Conservation (phyloP, 1,140 invertebrate species). For the Cotesia chilonis region DNA sequence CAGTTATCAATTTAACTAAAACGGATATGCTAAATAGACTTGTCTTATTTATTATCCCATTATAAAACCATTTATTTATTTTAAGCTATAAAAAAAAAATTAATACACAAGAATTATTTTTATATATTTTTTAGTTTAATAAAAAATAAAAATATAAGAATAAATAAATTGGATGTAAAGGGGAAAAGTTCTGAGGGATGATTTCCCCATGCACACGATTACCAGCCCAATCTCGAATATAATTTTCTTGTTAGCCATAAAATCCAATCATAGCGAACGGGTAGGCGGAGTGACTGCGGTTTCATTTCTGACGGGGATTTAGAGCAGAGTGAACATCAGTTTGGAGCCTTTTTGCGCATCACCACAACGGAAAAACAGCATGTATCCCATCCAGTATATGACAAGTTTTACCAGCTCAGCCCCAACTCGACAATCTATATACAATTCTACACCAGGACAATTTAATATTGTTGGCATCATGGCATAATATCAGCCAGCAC, state of each 20-base stretch:
- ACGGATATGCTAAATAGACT: slow-evolving; percentile 34
- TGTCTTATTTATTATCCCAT: slow-evolving; percentile 11
- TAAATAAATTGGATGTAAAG: too few relatives aligned
- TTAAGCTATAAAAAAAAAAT: too few relatives aligned
- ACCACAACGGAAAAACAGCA: background rate
- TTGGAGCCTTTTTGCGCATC: slow-evolving; percentile 8
- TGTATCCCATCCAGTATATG: background rate
- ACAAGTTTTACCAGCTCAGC: slow-evolving; percentile 35
- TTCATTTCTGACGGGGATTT: slow-evolving; percentile 19
- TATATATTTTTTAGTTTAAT: too few relatives aligned
- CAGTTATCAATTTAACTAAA: slow-evolving; percentile 28
- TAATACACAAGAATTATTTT: too few relatives aligned
- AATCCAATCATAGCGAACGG: slow-evolving; percentile 59
- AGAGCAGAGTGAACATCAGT: slow-evolving; percentile 5
- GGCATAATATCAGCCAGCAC: too few relatives aligned
- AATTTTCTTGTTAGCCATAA: slow-evolving; percentile 66
- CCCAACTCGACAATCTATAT: too few relatives aligned
- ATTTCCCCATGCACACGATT: slow-evolving; percentile 47
- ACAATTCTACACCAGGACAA: too few relatives aligned
- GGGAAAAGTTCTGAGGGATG: background rate
- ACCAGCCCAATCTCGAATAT: slow-evolving; percentile 64
- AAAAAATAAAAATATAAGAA: too few relatives aligned
- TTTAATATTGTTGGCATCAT: too few relatives aligned
- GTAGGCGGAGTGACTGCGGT: slow-evolving; percentile 40
- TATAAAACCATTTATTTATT: slow-evolving; percentile 16